These are phyloP conservation scores for Paralinhomoeus sp. DNA, from an alignment of 2,888 invertebrate genomes.

Conservation along the genomic window DNA sequence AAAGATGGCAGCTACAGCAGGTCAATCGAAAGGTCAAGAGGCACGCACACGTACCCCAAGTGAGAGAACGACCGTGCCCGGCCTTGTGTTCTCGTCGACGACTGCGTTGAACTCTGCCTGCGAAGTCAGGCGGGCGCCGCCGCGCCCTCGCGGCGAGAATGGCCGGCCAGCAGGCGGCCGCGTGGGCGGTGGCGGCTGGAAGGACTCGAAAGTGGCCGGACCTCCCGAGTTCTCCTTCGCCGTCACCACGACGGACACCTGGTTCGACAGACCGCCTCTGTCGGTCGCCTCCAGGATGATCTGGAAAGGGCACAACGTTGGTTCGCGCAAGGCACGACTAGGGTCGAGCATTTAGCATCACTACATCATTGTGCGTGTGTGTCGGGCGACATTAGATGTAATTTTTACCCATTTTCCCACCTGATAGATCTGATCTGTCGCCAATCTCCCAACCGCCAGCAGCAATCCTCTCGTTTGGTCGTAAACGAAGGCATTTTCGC, in stretches of 20 bases:
- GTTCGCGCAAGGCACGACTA: not conserved
- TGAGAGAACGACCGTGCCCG: constrained; percentile 18
- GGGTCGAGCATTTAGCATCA: not conserved
- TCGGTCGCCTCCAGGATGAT: constrained; percentile 15
- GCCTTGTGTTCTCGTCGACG: constrained; percentile 17
- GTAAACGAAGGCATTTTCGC: constrained; percentile 16
- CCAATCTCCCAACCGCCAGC: constrained; percentile 13
- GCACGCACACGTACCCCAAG: constrained; percentile 17
- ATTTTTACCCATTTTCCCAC: constrained; percentile 4
- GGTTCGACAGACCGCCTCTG: constrained; percentile 12
- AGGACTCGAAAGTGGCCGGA: not conserved
- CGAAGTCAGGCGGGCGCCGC: not conserved
- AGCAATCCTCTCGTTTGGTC: constrained; percentile 14
- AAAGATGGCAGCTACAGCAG: too few relatives aligned
- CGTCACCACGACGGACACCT: constrained; percentile 11
- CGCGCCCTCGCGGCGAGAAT: not conserved
- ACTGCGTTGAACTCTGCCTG: not conserved
- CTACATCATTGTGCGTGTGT: not conserved
- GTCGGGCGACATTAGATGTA: too few relatives aligned
- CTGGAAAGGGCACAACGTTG: constrained; percentile 1
- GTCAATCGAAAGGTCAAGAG: too few relatives aligned
- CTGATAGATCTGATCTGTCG: constrained; percentile 17
- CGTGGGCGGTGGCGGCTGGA: not conserved
- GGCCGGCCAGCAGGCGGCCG: not conserved
- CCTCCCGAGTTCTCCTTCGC: constrained; percentile 2